phyloP scores from a whole-genome alignment of 2,888 invertebrate species.

The Caenorhabditis wallacei region DNA sequence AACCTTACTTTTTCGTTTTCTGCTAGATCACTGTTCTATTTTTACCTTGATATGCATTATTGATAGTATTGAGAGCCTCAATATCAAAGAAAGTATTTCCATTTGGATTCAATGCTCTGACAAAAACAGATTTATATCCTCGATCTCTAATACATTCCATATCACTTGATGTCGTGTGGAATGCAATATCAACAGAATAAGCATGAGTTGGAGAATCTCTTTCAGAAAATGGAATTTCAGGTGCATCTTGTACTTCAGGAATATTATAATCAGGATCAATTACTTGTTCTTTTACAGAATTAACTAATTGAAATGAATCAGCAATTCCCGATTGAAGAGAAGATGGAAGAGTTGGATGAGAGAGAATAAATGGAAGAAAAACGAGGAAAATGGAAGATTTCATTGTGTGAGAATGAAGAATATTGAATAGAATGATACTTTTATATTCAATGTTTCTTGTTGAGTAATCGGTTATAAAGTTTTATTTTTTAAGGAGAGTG shows the following conservation, averaged over 20 bases:
- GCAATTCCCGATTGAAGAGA: not conserved
- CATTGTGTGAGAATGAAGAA: conserved; percentile 17
- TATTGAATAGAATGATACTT: conserved; percentile 3
- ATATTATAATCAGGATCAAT: conserved; percentile 54
- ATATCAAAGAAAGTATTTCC: conserved; percentile 65
- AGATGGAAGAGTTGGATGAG: conserved; percentile 15
- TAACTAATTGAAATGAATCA: not conserved
- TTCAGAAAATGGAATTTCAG: conserved; percentile 36
- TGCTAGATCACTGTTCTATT: too few relatives aligned
- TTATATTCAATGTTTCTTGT: conserved; percentile 36
- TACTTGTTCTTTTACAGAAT: conserved; percentile 16
- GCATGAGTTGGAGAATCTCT: conserved; percentile 50
- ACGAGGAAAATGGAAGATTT: not conserved
- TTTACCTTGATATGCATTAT: conserved; percentile 64
- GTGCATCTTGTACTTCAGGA: conserved; percentile 45
- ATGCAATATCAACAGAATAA: conserved; percentile 60
- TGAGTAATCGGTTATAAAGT: conserved; percentile 52
- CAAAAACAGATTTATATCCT: conserved; percentile 60
- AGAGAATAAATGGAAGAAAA: not conserved
- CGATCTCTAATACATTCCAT: conserved; percentile 55
- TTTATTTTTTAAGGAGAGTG: conserved; percentile 49
- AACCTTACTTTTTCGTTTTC: not conserved
- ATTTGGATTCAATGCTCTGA: conserved; percentile 63
- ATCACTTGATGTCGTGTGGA: conserved; percentile 42
- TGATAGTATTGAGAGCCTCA: conserved; percentile 60